Evolutionary conservation across 2,888 invertebrate genomes (phyloP), one percentile per base, ranked within the genome.

Genomic region (Galerucella calmariensis): DNA sequence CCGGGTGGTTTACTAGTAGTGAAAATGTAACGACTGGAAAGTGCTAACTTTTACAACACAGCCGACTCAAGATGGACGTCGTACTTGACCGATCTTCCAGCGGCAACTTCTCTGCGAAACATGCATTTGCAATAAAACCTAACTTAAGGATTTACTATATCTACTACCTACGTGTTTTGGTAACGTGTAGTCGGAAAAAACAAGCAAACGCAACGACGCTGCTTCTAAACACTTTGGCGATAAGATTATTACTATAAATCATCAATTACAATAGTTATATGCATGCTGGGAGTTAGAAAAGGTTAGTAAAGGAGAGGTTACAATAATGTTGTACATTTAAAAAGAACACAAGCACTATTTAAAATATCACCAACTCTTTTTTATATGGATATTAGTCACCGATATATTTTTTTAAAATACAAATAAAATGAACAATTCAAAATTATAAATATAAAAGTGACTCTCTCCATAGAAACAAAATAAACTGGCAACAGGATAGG

Each of bases 1-100:
- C 65, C 14, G 53, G 58, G 56, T 71, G 71, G 65, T 56, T 78
- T 80, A 74, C 81, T 81, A 78, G 73, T 75, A 79, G 70, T 71
- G 65, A 69, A 69, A 71, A 65, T 56, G 56, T 56, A 65, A 48
- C 69, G 59, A 69, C 10, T 69, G 65, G 63, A 70, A 63, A 81
- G 86, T 87, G 87, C 86, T 86, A 85, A 85, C 85, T 82, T 82
- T 87, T 87, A 88, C 88, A 88, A 88, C 88, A 88, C 88, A 88
- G 88, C 88, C 88, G 86, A 81, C 77, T 76, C 63, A 66, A 76
- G 84, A 79, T 81, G 76, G 20, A 70, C 63, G 69, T 44, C 59
- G 16, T 20, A n/a, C 44, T 20, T 46, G 9, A 65, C 63, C 44
- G 44, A 65, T 41, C 63, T 46, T 44, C 35, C 44, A 67, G 46